Evolutionary conservation across 2,797 vertebrate species (phyloP).

Genomic region (Takifugu rubripes): DNA sequence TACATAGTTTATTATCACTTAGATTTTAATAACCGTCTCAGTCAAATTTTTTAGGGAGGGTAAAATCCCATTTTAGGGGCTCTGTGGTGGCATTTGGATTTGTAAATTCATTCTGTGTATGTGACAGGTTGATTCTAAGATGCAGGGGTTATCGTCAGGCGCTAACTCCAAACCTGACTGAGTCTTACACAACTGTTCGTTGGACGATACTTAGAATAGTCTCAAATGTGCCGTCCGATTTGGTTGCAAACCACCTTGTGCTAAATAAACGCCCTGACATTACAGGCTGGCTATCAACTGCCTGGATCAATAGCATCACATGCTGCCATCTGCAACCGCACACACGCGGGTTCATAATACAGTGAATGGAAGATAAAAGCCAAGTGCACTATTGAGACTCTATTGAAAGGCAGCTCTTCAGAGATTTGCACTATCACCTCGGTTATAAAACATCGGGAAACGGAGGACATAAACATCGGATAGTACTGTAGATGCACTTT

Average conservation of each 20-base stretch:
- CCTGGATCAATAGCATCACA: conserved; percentile 54
- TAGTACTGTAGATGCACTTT: conserved; percentile 13
- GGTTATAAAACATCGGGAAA: conserved; percentile 36
- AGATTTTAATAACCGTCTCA: too few relatives aligned
- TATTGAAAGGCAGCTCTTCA: conserved; percentile 33
- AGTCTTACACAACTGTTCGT: too few relatives aligned
- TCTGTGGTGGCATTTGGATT: neutral
- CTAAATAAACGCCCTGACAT: conserved; percentile 32
- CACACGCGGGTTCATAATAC: conserved; percentile 40
- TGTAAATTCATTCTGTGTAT: neutral
- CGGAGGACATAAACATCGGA: conserved; percentile 28
- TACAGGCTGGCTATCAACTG: conserved; percentile 40
- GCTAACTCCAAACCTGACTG: too few relatives aligned
- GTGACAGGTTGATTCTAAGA: too few relatives aligned
- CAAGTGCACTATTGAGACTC: conserved; percentile 38
- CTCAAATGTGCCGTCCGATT: neutral
- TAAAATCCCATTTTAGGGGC: too few relatives aligned
- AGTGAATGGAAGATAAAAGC: conserved; percentile 40
- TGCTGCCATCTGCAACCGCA: conserved; percentile 26
- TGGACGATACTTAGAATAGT: neutral
- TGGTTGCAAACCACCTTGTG: conserved; percentile 7
- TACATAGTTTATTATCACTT: too few relatives aligned
- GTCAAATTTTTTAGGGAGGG: too few relatives aligned
- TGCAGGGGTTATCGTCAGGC: too few relatives aligned
- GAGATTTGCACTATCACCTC: conserved; percentile 26